Base-by-base conservation (phyloP, 2,797 vertebrate species). In the Buceros bicornis region DNA sequence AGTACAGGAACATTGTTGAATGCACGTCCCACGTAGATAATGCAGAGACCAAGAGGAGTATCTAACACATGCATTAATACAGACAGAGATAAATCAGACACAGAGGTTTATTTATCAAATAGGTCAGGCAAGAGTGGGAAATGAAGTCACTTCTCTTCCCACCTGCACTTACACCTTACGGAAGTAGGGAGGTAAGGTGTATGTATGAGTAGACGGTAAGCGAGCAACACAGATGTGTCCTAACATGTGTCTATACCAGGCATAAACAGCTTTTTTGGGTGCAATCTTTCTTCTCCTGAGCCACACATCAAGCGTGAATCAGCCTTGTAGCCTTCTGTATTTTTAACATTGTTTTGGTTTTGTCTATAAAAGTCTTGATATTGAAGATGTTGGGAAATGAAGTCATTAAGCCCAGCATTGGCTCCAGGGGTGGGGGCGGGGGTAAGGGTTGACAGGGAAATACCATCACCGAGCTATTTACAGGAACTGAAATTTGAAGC, bases 401-500 rank as follows among this genome's bases (percentile, higher is more conserved):
- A 88, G 43, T 69, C 9, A 54, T 86, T 83, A 79, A 86, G 15
- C 17, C 6, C 37, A 69, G 16, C 26, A 72, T 24, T 61, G 25
- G 28, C 54, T 82, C 33, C 17, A 16, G 24, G 4, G 31, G 3
- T 13, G 9, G 35, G 4, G 8, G 4, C 4, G 8, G 24, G 7
- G 22, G 17, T 15, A 35, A 35, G n/a, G 28, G 6, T 12, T 94
- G 86, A 66, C 54, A 67, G 86, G 77, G 93, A 95, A 86, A 83
- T 81, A 47, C 16, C 33, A 69, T 82, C 40, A 40, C 47, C 5
- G 12, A 78, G 24, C 19, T 81, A 35, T 86, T 96, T 93, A 86
- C 77, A 90, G 88, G 77, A 96, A 90, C 7, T 87, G 77, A 81
- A 94, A 93, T 81, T 58, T 84, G 69, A 92, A 82, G 17, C 62